A percentile compares a stretch with the other conserved stretches of the same genome.
phyloP scores from a whole-genome alignment of 2,113 vertebrate genomes.

The Petromus typicus region DNA sequence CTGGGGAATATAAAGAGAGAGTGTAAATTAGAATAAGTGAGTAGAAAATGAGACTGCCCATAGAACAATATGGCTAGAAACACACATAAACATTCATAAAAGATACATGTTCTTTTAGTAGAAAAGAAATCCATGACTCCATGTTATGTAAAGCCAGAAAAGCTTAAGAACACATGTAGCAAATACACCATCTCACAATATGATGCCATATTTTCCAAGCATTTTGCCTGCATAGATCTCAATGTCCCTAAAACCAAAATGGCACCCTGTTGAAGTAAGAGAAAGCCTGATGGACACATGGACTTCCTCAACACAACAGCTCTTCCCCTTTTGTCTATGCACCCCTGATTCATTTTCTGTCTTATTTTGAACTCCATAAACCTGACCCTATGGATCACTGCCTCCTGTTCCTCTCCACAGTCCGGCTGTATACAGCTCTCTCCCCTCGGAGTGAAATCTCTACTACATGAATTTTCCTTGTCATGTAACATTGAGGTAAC shows the following conservation, averaged over 20 bases:
- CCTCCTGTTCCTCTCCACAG: neutral
- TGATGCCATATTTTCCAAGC: neutral
- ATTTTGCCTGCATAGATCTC: neutral
- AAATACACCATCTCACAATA: neutral
- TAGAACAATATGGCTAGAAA: neutral
- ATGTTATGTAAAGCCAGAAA: neutral
- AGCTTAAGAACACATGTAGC: neutral
- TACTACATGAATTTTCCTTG: conserved; percentile 1
- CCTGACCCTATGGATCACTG: neutral
- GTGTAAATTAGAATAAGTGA: neutral
- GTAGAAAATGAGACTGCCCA: neutral
- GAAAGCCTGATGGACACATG: neutral
- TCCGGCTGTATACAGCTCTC: neutral
- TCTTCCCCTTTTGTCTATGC: neutral
- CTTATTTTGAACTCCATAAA: neutral
- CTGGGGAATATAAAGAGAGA: conserved; percentile 10
- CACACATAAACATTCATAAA: neutral
- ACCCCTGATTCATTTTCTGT: neutral
- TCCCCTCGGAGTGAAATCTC: neutral
- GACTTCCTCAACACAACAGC: neutral
- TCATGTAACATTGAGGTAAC: neutral
- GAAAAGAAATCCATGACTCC: neutral
- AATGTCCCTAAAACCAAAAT: neutral
- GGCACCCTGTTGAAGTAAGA: neutral
- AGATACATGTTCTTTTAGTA: neutral